A percentile compares a stretch with the other conserved stretches of the same genome.
These are phyloP conservation scores for Epinephelus fuscoguttatus DNA, from an alignment of 2,113 vertebrate species.

Conservation along the genomic window DNA sequence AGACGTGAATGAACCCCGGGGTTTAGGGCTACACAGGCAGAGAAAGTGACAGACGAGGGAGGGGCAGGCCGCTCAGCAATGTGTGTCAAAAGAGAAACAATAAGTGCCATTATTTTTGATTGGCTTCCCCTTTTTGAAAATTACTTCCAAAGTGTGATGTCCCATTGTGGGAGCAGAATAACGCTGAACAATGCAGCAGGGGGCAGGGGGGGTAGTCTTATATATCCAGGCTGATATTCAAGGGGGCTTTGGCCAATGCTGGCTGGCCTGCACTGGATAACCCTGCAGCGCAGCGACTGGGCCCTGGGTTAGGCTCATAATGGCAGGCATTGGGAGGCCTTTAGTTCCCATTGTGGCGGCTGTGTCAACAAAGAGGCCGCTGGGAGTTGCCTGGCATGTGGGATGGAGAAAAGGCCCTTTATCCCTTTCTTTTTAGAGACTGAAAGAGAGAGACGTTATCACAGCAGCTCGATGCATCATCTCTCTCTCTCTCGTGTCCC, in stretches of 20 bases:
- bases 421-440: slow-evolving; percentile 80
- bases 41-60: slow-evolving; percentile 83
- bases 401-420: slow-evolving; percentile 86
- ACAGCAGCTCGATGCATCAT: slow-evolving; percentile 73
- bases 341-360: slow-evolving; percentile 92
- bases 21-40: slow-evolving; percentile 68
- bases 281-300: slow-evolving; percentile 88
- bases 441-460: slow-evolving; percentile 72
- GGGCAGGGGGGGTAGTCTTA: slow-evolving; percentile 87
- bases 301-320: slow-evolving; percentile 93
- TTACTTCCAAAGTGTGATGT: slow-evolving; percentile 99
- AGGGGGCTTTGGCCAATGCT: slow-evolving; percentile 86
- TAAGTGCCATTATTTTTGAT: slow-evolving; percentile 99
- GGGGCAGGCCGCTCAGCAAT: slow-evolving; percentile 87
- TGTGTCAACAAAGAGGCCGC: slow-evolving; percentile 97
- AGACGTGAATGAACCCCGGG: slow-evolving; percentile 94
- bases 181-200: slow-evolving; percentile 91
- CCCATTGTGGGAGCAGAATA: slow-evolving; percentile 95
- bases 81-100: slow-evolving; percentile 90
- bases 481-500: slow-evolving; percentile 9
- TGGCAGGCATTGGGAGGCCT: slow-evolving; percentile 92
- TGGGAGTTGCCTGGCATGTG: slow-evolving; percentile 92
- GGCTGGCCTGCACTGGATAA: slow-evolving; percentile 81
- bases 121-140: slow-evolving; percentile 93
- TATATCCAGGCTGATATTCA: slow-evolving; percentile 89